Percentiles rank a stretch among this genome's conserved stretches.
These are phyloP conservation scores for Laupala kohalensis DNA, from an alignment of 1,140 invertebrate genomes.

Conservation along the genomic window DNA sequence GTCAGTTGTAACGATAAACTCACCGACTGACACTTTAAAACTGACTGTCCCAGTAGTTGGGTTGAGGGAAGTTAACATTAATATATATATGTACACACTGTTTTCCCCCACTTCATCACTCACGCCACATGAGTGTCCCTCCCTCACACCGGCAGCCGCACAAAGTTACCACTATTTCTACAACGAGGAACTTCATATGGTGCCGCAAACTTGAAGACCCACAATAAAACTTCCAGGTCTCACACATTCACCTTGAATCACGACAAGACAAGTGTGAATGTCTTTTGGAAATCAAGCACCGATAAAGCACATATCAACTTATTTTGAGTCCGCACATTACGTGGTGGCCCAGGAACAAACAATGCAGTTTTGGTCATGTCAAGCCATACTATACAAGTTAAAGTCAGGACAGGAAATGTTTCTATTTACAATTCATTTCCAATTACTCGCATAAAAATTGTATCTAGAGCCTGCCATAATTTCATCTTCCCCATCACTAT, in stretches of 20 bases:
- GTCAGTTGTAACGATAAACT: neutral
- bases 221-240: neutral
- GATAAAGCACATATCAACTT: neutral
- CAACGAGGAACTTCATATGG: slow-evolving; percentile 10
- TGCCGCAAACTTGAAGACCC: slow-evolving; percentile 4
- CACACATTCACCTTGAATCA: neutral
- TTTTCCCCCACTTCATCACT: slow-evolving; percentile 1
- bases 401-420: neutral
- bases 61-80: slow-evolving; percentile 8
- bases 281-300: slow-evolving; percentile 4
- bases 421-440: neutral
- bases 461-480: neutral
- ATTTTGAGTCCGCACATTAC: neutral
- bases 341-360: neutral
- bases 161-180: slow-evolving; percentile 2
- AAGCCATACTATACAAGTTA: neutral
- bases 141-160: neutral
- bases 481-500: neutral
- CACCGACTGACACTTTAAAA: neutral
- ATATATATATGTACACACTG: slow-evolving; percentile 9
- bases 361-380: neutral
- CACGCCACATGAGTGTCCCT: neutral
- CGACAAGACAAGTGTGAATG: neutral
- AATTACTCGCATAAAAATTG: neutral
- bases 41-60: neutral